These are phyloP conservation scores for Enteromius anoplus DNA, from an alignment of 2,797 vertebrate species.

Conservation along the genomic window DNA sequence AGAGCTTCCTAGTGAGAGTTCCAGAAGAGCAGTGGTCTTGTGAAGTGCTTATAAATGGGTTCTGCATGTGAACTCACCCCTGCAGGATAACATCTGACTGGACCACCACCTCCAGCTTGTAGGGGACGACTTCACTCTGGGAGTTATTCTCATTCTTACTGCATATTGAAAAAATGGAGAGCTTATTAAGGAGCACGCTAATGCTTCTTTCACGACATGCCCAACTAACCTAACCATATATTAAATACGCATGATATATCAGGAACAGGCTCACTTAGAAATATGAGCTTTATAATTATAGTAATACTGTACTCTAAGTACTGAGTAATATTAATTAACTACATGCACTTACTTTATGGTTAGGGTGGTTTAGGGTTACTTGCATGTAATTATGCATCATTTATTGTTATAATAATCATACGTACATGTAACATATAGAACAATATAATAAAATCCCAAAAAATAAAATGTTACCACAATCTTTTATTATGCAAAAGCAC, in stretches of 20 bases:
- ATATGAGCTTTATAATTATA: background rate
- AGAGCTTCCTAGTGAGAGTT: conserved; percentile 56
- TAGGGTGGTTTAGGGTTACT: background rate
- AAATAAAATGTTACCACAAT: background rate
- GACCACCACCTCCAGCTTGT: conserved; percentile 84
- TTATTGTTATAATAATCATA: background rate
- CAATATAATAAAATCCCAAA: background rate
- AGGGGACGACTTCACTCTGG: conserved; percentile 84
- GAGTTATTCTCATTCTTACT: conserved; percentile 97
- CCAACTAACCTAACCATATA: background rate
- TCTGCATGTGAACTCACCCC: conserved; percentile 78
- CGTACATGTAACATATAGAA: background rate
- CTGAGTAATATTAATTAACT: background rate
- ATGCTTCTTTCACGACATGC: background rate
- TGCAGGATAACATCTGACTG: conserved; percentile 83
- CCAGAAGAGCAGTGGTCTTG: conserved; percentile 45
- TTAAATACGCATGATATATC: conserved; percentile 1
- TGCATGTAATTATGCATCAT: background rate
- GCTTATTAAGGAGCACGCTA: background rate
- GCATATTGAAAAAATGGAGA: conserved; percentile 53
- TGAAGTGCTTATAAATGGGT: conserved; percentile 47
- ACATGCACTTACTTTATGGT: background rate
- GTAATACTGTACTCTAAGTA: background rate
- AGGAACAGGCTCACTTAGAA: background rate
- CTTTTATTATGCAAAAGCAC: background rate